phyloP scores from a whole-genome alignment of 2,888 invertebrate species.

The Sepioteuthis lessoniana region DNA sequence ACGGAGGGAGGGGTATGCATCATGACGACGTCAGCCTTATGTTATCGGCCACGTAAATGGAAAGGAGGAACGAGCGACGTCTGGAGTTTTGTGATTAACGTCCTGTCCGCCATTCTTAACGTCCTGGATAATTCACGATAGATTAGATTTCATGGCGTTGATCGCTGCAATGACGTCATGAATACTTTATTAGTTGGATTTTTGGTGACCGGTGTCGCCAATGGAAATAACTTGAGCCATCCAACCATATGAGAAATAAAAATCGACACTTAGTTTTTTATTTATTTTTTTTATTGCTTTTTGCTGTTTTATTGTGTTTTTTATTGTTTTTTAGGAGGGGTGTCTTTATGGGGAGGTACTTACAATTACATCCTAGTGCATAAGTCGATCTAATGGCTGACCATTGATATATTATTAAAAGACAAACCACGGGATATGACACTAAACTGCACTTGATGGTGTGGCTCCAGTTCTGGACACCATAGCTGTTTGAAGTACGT shows the following conservation, averaged over 20 bases:
- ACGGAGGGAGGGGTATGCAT: neutral
- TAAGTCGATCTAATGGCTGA: no score
- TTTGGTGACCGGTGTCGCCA: neutral
- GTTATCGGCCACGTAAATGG: neutral
- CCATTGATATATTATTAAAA: no score
- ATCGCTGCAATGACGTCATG: conserved; percentile 17
- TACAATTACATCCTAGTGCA: no score
- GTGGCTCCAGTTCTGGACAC: no score
- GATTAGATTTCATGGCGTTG: neutral
- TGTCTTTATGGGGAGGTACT: no score
- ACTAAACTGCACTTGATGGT: no score
- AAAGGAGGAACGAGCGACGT: neutral
- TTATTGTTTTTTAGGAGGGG: neutral
- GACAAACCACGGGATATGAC: no score
- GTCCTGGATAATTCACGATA: neutral
- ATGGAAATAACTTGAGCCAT: neutral
- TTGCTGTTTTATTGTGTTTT: neutral
- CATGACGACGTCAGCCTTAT: neutral
- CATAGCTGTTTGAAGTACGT: no score
- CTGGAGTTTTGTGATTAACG: neutral
- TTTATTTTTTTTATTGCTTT: neutral
- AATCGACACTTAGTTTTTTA: neutral
- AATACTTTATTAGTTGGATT: neutral
- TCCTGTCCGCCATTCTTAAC: neutral
- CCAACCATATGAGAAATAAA: neutral